These are phyloP conservation scores for Notolabrus celidotus DNA, from an alignment of 2,797 vertebrate species.

Conservation along the genomic window DNA sequence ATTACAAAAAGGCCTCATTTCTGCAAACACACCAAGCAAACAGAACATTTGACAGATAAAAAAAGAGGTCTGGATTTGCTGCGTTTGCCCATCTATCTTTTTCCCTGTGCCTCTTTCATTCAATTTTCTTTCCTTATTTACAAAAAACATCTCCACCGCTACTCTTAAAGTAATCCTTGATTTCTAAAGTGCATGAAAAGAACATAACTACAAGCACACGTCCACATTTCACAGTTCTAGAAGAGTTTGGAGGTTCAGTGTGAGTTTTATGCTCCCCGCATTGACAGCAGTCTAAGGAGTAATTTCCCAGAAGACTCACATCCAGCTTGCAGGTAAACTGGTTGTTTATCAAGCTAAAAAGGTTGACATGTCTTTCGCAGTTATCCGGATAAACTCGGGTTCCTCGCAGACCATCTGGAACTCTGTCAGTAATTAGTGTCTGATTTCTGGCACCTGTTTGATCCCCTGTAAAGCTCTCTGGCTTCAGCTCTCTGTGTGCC, in stretches of 20 bases:
- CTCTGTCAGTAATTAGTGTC: conserved; percentile 31
- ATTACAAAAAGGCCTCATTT: too few species aligned
- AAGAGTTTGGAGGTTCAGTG: neutral
- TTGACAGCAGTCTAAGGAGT: neutral
- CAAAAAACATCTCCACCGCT: too few species aligned
- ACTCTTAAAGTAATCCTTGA: too few species aligned
- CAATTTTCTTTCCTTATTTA: too few species aligned
- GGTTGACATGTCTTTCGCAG: neutral
- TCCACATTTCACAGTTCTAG: too few species aligned
- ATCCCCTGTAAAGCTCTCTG: conserved; percentile 7
- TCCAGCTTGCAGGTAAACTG: neutral
- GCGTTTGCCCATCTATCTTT: too few species aligned
- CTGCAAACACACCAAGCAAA: too few species aligned
- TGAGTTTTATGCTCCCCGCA: neutral
- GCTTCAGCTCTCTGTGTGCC: neutral
- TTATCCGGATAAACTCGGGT: neutral
- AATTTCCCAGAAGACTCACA: neutral
- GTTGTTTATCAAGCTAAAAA: neutral
- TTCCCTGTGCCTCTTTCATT: too few species aligned
- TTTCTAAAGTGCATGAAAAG: too few species aligned
- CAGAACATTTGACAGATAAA: too few species aligned
- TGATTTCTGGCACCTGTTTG: conserved; percentile 26
- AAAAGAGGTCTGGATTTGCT: too few species aligned
- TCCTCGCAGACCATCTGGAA: conserved; percentile 20
- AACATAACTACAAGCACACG: too few species aligned